A percentile compares a stretch with the other conserved stretches of the same genome.
Conservation (phyloP, 2,888 invertebrate genomes). For the Diachrysia chrysitis region DNA sequence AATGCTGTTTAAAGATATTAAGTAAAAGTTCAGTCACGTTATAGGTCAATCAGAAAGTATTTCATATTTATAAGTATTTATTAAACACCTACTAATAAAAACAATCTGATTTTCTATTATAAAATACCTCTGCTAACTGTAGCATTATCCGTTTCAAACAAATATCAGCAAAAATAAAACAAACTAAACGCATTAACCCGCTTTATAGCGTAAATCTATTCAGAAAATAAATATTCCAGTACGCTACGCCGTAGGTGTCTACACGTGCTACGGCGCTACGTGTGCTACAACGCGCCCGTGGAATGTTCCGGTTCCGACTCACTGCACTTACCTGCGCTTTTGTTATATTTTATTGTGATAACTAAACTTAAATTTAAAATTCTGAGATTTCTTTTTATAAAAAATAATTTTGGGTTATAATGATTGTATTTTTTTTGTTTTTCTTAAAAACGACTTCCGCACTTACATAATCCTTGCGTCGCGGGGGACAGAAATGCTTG, state of each 20-base stretch:
- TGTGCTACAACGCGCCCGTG: conserved; percentile 53
- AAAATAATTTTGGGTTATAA: not conserved
- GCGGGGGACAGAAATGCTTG: no score
- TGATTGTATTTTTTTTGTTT: not conserved
- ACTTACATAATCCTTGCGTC: no score
- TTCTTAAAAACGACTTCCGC: no score
- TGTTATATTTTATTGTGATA: conserved; percentile 43
- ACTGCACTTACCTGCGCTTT: conserved; percentile 50
- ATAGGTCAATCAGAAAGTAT: no score
- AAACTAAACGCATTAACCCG: conserved; percentile 17
- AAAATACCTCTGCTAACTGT: not conserved
- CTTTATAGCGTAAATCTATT: conserved; percentile 35
- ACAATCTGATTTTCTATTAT: not conserved
- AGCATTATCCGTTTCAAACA: not conserved
- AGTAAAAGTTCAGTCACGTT: no score
- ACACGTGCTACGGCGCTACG: conserved; percentile 36
- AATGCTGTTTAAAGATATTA: no score
- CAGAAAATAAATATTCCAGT: conserved; percentile 56
- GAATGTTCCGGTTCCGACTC: conserved; percentile 57
- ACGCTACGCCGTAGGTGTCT: conserved; percentile 32
- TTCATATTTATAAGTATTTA: no score
- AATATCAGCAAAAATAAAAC: not conserved
- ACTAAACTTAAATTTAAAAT: conserved; percentile 6
- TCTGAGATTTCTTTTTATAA: no score
- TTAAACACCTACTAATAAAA: no score